Evolutionary conservation across 2,888 invertebrate species (phyloP), one percentile per base, ranked within the genome.

Genomic region (Xanthia togata): DNA sequence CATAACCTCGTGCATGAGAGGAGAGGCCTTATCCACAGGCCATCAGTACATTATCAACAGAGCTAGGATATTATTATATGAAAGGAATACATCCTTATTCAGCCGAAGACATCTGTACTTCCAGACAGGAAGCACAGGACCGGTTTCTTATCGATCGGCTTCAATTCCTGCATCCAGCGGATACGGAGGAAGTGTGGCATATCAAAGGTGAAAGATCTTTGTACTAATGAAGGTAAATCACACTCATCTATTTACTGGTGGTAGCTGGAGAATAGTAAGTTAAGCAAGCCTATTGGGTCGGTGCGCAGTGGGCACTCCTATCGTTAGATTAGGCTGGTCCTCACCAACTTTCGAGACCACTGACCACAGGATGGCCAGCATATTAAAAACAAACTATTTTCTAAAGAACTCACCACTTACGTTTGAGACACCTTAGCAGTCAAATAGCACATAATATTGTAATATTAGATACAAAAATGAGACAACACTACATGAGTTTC

Each of bases 401-500:
- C 9, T 11, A 5, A 0, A 55, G 1, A 55, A 65, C 81, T 80
- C 41, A 85, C 87, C 82, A 84, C 79, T 84, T 78, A 87, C 79
- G 53, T 71, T 68, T 20, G 8, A 23, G 35, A 76, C 23, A 63
- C 57, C 41, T 73, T 67, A 68, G 50, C 68, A 73, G 70, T 78
- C 55, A 73, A 86, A 81, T 63, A 80, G 44, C 80, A 87, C 87
- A 87, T 87, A 80, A 72, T 84, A 84, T n/a, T 65, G 69, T 78
- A 73, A 84, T 65, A 86, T 73, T 67, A 63, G 71, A 65, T 55
- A 74, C 62, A 74, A 74, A 87, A 86, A 72, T 70, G 70, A 53
- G 31, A 60, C 57, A 80, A 82, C 74, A 78, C 82, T 83, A 89
- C 87, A 86, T 88, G 70, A 84, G 82, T 84, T 81, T 84, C 57